Conservation (phyloP, 2,113 vertebrate species). For the Cyphomyrus plagiostoma region DNA sequence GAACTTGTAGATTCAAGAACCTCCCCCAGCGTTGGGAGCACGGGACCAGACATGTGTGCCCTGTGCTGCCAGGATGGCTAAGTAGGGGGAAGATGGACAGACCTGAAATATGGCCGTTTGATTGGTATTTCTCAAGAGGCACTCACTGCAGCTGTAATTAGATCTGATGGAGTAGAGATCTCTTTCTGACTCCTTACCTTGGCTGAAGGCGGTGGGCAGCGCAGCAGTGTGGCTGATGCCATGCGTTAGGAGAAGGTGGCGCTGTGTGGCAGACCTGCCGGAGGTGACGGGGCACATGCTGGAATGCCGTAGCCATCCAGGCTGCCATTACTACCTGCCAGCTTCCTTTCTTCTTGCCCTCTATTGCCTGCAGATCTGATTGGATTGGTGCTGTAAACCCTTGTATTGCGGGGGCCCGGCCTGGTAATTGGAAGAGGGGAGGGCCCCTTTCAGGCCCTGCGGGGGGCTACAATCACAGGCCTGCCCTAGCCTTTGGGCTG, state of each 20-base stretch:
- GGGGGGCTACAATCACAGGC: slow-evolving; percentile 70
- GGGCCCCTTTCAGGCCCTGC: slow-evolving; percentile 60
- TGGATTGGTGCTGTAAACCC: slow-evolving; percentile 69
- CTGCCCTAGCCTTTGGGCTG: slow-evolving; percentile 68
- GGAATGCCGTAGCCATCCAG: slow-evolving; percentile 69
- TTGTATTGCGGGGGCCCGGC: slow-evolving; percentile 54
- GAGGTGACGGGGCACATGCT: slow-evolving; percentile 40
- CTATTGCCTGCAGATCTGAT: slow-evolving; percentile 72
- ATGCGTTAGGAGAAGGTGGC: not conserved
- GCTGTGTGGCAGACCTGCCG: not conserved
- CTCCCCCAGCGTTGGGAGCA: not conserved
- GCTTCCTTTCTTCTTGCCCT: slow-evolving; percentile 58
- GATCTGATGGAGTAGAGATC: not conserved
- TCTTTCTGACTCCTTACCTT: not conserved
- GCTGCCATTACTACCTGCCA: slow-evolving; percentile 71
- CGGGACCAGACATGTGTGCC: not conserved
- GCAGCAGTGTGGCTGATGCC: not conserved
- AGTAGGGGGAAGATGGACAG: not conserved
- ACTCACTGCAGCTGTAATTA: not conserved
- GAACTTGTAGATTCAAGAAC: not conserved
- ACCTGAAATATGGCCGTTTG: not conserved
- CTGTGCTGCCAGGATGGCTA: not conserved
- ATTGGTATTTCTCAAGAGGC: not conserved
- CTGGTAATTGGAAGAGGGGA: slow-evolving; percentile 64
- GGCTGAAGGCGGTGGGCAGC: not conserved